Evolutionary conservation across 64 coral and sea anemone genomes (phyloP), one percentile per base, ranked within the genome.

Genomic region (Montipora cactus): DNA sequence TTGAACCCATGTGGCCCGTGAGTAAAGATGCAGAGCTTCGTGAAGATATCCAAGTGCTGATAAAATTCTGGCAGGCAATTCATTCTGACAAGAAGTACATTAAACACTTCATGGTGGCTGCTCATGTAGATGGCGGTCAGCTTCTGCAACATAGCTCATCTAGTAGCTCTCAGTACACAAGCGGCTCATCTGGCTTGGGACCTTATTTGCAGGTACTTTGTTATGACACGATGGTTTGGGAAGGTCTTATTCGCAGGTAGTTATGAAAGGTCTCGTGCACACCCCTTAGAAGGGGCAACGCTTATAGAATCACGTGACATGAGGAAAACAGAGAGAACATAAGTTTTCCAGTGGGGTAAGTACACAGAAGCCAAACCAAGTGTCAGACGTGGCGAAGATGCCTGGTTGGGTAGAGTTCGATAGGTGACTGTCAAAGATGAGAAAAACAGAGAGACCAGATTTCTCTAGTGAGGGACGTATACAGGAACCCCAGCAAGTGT

Each of bases 51-150:
- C 94, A 81, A 64, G 92, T 94, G 28, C 81, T 99, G 67, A 94
- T 99, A 14, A 99, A 99, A 76, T 99, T 99, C 85, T 99, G 97
- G 97, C 97, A 99, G 78, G 92, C 97, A 10, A 99, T 99, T 74
- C 79, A 94, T 9, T 90, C 95, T 25, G 97, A 99, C 75, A 99
- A 96, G 67, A 99, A 99, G 75, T 97, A 97, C 96, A 97, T 97
- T 84, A 97, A 97, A 81, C 76, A 87, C 78, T 95, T 97, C 62
- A 97, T 97, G 96, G 77, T 89, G 12, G 66, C 88, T 37, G 78
- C 92, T 12, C 85, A 90, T 44, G 81, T 93, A 76, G 58, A 93
- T 21, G 47, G 81, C 10, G 46, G 58, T 14, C 81, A 64, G 15
- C 91, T 93, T 47, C 70, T 81, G 16, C 71, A 66, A 18, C 91